A percentile compares a stretch with the other conserved stretches of the same genome.
phyloP scores from a whole-genome alignment of 2,113 vertebrate genomes.

The Varanus salvator region DNA sequence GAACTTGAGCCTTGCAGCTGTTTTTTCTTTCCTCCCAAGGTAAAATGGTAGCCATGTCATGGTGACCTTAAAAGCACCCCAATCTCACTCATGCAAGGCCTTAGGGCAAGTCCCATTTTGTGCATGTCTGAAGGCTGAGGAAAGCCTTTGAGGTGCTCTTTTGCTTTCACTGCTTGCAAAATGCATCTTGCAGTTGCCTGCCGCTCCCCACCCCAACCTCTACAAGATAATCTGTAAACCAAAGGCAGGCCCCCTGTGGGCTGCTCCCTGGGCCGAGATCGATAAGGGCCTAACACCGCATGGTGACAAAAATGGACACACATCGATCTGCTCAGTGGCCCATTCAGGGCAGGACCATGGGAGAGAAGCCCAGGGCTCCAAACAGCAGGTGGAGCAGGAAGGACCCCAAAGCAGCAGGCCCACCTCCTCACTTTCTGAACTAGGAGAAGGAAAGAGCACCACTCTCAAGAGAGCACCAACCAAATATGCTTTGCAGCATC shows the following conservation, averaged over 20 bases:
- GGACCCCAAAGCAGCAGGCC: too few relatives aligned
- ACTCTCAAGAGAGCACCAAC: too few relatives aligned
- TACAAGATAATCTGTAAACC: not conserved
- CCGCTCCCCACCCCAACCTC: too few relatives aligned
- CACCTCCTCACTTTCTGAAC: too few relatives aligned
- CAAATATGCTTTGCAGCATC: too few relatives aligned
- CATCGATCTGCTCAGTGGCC: not conserved
- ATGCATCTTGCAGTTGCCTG: not conserved
- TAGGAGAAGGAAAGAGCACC: too few relatives aligned
- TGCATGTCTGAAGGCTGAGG: not conserved
- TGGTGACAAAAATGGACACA: not conserved
- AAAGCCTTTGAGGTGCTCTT: not conserved
- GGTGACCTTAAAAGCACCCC: not conserved
- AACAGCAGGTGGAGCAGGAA: too few relatives aligned
- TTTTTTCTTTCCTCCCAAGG: not conserved
- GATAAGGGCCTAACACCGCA: too few relatives aligned
- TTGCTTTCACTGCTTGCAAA: not conserved
- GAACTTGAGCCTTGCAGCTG: not conserved
- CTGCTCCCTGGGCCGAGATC: too few relatives aligned
- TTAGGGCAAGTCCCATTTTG: not conserved
- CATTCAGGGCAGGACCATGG: too few relatives aligned
- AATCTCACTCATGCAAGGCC: not conserved
- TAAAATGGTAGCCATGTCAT: not conserved
- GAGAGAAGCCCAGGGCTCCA: too few relatives aligned
- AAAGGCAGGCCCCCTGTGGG: too few relatives aligned